phyloP scores from a whole-genome alignment of 1,140 invertebrate genomes.

The Drosophila funebris region DNA sequence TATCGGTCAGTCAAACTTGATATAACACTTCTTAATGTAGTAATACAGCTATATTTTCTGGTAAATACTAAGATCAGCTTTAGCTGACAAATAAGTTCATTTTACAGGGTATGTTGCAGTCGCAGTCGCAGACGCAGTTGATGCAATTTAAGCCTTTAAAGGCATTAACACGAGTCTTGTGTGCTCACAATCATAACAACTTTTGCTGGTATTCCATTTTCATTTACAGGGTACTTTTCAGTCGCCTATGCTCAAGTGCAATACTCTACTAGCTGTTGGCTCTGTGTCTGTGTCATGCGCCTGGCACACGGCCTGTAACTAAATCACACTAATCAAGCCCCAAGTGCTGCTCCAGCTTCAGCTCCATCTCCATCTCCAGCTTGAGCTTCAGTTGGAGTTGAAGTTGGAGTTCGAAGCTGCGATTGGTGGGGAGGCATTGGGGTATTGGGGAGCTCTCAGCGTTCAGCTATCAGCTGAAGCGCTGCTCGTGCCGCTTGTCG shows the following conservation, averaged over 20 bases:
- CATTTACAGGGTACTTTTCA: neutral
- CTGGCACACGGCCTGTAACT: constrained; percentile 81
- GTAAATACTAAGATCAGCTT: too few species aligned
- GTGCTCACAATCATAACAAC: too few species aligned
- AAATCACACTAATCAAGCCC: constrained; percentile 82
- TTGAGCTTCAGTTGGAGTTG: constrained; percentile 19
- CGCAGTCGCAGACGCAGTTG: too few species aligned
- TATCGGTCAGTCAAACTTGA: too few species aligned
- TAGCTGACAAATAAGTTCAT: too few species aligned
- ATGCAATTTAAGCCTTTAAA: too few species aligned
- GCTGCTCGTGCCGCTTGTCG: constrained; percentile 72
- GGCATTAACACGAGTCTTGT: too few species aligned
- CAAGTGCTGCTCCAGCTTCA: constrained; percentile 63
- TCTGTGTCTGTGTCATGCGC: constrained; percentile 73
- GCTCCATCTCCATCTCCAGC: constrained; percentile 6
- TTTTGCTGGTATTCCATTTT: too few species aligned
- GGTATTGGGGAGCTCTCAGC: constrained; percentile 6
- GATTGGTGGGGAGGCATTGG: neutral
- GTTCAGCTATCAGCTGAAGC: constrained; percentile 31
- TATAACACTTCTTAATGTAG: too few species aligned
- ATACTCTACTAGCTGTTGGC: neutral
- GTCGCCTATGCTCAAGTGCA: too few species aligned
- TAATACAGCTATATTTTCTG: too few species aligned
- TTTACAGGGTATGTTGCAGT: too few species aligned
- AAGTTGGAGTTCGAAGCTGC: neutral